Evolutionary conservation across 2,888 invertebrate species (phyloP), one percentile per base, ranked within the genome.

Genomic region (Drosophila nigricruria): DNA sequence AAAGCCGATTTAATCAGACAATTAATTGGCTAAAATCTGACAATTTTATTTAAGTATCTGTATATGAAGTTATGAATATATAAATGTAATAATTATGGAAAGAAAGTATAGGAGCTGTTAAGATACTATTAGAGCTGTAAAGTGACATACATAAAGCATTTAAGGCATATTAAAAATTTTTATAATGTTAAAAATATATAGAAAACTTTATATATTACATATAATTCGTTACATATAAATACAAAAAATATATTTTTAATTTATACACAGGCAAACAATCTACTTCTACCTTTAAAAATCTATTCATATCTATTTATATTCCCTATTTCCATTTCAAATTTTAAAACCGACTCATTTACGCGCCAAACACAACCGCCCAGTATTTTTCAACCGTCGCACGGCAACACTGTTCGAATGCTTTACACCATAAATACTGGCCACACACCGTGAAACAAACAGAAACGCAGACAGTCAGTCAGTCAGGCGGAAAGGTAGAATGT

Each of bases 361-460:
- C 82, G 83, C 86, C 10, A 52, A 12, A 2, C 10, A 5, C 25
- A 1, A 0, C 0, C 8, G 0, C 16, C 68, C 72, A 25, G 45
- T 77, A 62, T 77, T 68, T 59, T 2, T 3, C 2, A 16, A 12
- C 25, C n/a, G 58, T n/a, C 65, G 86, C 82, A 77, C 88, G 50
- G 73, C 77, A 82, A 80, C 81, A 82, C 82, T 85, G 61, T 0
- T 3, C 0, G 38, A 23, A 43, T 49, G 61, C 34, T 16, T 49
- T 52, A 34, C 10, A 52, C 14, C 34, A 32, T n/a, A 62, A 62
- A 81, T 81, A 87, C 87, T 70, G 81, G 78, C n/a, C 42, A 20
- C 67, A 30, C 38, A 36, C 12, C 6, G 34, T 9, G n/a, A 5
- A 10, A 16, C 23, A n/a, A 3, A 16, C 45, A n/a, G 25, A 23